phyloP scores from a whole-genome alignment of 2,888 invertebrate genomes.

The Hololepta plana region DNA sequence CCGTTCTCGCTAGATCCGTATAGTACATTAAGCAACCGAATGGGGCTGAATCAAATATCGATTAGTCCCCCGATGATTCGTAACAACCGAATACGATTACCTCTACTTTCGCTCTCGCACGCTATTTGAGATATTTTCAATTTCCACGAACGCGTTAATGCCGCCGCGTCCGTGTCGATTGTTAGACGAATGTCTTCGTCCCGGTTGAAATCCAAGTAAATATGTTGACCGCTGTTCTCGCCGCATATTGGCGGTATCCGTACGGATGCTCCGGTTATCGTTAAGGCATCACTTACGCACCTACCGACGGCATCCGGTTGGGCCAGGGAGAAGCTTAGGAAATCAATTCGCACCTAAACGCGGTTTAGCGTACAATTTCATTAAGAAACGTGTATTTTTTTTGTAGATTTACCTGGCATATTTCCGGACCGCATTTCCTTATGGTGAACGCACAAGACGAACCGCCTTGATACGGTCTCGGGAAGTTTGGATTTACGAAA shows the following conservation, averaged over 20 bases:
- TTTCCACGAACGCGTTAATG: conserved; percentile 54
- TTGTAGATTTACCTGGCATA: conserved; percentile 40
- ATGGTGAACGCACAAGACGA: conserved; percentile 52
- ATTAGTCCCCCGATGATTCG: neutral
- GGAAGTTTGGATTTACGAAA: conserved; percentile 61
- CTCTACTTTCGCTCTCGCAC: conserved; percentile 48
- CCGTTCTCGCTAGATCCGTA: conserved; percentile 37
- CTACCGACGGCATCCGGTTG: conserved; percentile 55
- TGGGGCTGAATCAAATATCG: conserved; percentile 39
- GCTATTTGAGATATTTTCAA: conserved; percentile 51
- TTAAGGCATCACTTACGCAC: conserved; percentile 50
- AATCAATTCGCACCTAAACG: conserved; percentile 54
- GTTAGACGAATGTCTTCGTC: conserved; percentile 47
- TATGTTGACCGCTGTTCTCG: conserved; percentile 59
- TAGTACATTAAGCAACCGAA: conserved; percentile 60
- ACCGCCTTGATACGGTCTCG: conserved; percentile 47
- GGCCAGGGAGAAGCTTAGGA: conserved; percentile 48
- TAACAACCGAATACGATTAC: conserved; percentile 23
- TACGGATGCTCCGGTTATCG: conserved; percentile 49
- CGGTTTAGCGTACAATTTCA: neutral
- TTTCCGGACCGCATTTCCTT: conserved; percentile 41
- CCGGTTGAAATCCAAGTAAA: conserved; percentile 57
- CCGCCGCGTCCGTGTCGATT: conserved; percentile 40
- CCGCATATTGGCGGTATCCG: conserved; percentile 62
- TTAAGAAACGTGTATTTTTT: neutral